Conservation (phyloP, 2,113 vertebrate genomes). For the Protobothrops flavoviridis region DNA sequence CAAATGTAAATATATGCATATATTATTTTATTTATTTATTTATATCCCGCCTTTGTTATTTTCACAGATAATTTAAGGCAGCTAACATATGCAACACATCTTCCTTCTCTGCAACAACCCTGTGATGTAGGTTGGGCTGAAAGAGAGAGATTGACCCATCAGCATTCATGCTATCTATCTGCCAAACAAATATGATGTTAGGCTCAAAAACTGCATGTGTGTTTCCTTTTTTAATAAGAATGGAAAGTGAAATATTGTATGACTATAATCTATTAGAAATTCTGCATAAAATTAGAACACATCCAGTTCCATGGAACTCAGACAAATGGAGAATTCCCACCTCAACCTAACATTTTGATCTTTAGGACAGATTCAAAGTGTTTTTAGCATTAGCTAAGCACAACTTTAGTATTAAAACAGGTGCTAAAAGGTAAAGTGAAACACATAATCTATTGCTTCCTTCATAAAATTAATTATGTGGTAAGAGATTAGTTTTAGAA, state of each 20-base stretch:
- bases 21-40: no score
- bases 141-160: no score
- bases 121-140: no score
- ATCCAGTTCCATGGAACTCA: not conserved
- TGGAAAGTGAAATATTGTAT: slow-evolving; percentile 5
- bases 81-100: no score
- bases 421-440: not conserved
- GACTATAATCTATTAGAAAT: slow-evolving; percentile 21
- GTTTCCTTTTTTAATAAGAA: slow-evolving; percentile 3
- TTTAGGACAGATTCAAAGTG: not conserved
- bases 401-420: not conserved
- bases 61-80: no score
- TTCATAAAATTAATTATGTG: not conserved
- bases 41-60: no score
- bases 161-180: not conserved
- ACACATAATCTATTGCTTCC: not conserved
- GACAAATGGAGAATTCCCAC: not conserved
- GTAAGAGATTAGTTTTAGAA: not conserved
- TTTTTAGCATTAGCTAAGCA: not conserved
- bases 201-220: accelerated
- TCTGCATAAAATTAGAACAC: accelerated
- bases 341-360: not conserved
- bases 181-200: not conserved
- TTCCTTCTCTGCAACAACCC: no score
- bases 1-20: no score